These are phyloP conservation scores for Macrobrachium nipponense DNA, from an alignment of 1,140 invertebrate genomes.

Conservation along the genomic window DNA sequence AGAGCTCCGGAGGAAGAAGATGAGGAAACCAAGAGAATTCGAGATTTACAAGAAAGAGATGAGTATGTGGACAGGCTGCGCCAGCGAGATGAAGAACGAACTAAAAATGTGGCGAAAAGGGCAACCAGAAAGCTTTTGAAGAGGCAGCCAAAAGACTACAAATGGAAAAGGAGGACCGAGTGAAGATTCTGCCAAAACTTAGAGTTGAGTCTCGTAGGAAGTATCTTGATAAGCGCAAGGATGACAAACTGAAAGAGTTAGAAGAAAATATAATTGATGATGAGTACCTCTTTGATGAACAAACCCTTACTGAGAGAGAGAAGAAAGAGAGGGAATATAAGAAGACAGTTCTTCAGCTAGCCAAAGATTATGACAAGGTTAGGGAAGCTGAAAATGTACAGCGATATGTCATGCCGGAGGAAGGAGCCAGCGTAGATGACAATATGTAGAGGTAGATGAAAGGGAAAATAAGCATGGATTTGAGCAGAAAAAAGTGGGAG, in stretches of 20 bases:
- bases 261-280: slow-evolving; percentile 97
- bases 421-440: slow-evolving; percentile 67
- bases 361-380: slow-evolving; percentile 95
- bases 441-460: slow-evolving; percentile 90
- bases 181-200: slow-evolving; percentile 88
- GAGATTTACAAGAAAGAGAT: slow-evolving; percentile 92
- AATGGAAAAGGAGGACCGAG: slow-evolving; percentile 85
- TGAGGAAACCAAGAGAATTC: slow-evolving; percentile 76
- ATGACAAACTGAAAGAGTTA: slow-evolving; percentile 95
- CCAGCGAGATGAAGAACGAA: slow-evolving; percentile 90
- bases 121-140: slow-evolving; percentile 83
- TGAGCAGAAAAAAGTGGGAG: slow-evolving; percentile 98
- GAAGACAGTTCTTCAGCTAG: slow-evolving; percentile 88
- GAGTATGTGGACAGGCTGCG: slow-evolving; percentile 91
- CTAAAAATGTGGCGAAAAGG: slow-evolving; percentile 82
- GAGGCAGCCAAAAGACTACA: slow-evolving; percentile 93
- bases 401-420: slow-evolving; percentile 92
- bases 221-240: slow-evolving; percentile 95
- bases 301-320: slow-evolving; percentile 87
- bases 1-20: slow-evolving; percentile 68
- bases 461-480: slow-evolving; percentile 87
- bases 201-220: slow-evolving; percentile 91
- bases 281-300: slow-evolving; percentile 92
- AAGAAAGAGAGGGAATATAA: slow-evolving; percentile 88
- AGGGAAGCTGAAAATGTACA: slow-evolving; percentile 91